Base-by-base conservation (phyloP, 1,140 invertebrate species). In the Physella acuta region DNA sequence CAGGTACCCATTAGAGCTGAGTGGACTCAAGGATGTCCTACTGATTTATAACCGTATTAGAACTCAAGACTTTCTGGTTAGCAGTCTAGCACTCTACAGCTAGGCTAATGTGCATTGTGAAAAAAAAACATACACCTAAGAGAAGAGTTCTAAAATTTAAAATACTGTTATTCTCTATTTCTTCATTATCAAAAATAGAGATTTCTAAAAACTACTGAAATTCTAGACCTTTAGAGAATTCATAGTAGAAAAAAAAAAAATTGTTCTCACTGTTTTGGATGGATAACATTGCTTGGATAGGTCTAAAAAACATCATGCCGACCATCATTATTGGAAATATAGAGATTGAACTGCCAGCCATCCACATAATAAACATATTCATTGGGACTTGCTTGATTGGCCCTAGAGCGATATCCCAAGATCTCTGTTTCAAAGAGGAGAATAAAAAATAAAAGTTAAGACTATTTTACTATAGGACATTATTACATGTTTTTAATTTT, bases 271-370 rank as follows among this genome's bases (percentile, higher is more conserved):
- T 81, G 68, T 77, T 79, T 49, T 78, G 76, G 28, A 78, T 73
- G 1, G 93, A 88, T 81, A 98, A 94, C 26, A 99, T 87, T 11
- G 96, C 94, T 86, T 99, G 97, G 2, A 99, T 91, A 20, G 96
- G 96, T 74, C 95, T 88, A 70, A 98, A 92, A 72, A 98, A 93
- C 82, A 99, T 89, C 97, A 99, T 99, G 44, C 95, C 95, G 26
- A 99, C 94, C 97, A 99, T 99, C 97, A 99, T 99, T n/a, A 99
- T 99, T 1, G 97, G 97, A 80, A 99, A 99, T 74, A 99, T 98
- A 0, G 95, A 98, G 78, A 99, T 98, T 0, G 96, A 97, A 85
- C 95, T 98, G 44, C 97, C 97, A 67, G 97, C 94, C 97, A 99
- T 99, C 85, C 98, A 99, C 94, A 99, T 97, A 56, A 99, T 96